Evolutionary conservation across 2,888 invertebrate species (phyloP), one percentile per base, ranked within the genome.

Genomic region (Eupithecia vulgata): DNA sequence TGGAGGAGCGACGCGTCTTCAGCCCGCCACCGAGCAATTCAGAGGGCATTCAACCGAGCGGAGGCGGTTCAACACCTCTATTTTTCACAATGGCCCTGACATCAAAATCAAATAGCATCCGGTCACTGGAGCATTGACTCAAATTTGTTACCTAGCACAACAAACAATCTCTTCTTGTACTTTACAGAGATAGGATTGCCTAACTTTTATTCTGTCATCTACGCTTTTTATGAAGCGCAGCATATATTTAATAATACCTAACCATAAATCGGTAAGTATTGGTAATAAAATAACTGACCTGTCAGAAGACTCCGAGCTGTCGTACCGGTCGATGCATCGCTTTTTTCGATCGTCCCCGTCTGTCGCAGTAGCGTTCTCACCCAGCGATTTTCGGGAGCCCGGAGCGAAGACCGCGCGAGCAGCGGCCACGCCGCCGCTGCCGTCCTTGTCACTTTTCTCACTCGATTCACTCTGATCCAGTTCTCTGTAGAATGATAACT

Each of bases 301-400:
- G 97, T 98, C 98, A 94, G 98, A 98, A 87, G 98, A 98, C 95
- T 98, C 98, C 87, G 98, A 98, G 93, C 98, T 98, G 95, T 98
- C 98, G 95, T 97, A 98, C 95, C 98, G 96, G 96, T 98, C 97
- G 91, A 97, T 95, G 94, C 98, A 97, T 94, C 98, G 95, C 95
- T 97, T 98, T 94, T 97, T 97, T 91, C 96, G 95, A 88, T 96
- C 96, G 84, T 96, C 96, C 75, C 94, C 92, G 76, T 89, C 87
- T 81, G 83, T 87, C 77, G 80, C 67, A 7, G 67, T 68, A 64
- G 71, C 80, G 83, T 82, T 91, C 86, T 84, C 84, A 81, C 87
- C 88, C 82, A 87, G 85, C 82, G 90, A 87, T 86, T 89, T 91
- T 91, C 83, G 92, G 88, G 90, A 90, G 88, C 89, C 88, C 82